Base-by-base conservation (phyloP, 2,888 invertebrate genomes). In the Crioceris asparagi region DNA sequence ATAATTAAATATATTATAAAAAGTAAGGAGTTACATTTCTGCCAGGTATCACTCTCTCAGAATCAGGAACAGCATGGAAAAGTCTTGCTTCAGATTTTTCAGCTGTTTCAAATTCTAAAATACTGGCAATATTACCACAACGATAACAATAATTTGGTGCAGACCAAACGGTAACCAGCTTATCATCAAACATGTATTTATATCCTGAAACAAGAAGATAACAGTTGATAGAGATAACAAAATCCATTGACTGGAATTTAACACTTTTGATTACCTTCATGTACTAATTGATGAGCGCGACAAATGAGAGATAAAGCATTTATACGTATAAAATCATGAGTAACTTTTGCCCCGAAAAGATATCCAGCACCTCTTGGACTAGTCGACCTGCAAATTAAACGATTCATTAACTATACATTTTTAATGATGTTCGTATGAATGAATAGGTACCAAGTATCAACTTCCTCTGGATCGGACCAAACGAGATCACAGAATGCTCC, bases 101-200 rank as follows among this genome's bases (percentile, higher is more conserved):
- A 5, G 80, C 77, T 43, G 81, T 77, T 42, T 77, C 74, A 61
- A 98, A 91, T 62, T 86, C 83, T 59, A 98, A 70, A 55, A 99
- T 96, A 34, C 97, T 92, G 3, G 98, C 98, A 37, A 94, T 83
- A 64, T 98, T 99, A 31, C 97, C 98, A 62, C 98, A 98, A 17
- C 98, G 81, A 64, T 98, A 99, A 67, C 98, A 99, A 66, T 98
- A 99, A 69, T 98, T 99, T 3, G 98, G 98, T 4, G 98, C 98
- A 11, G 97, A 94, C 93, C 98, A 99, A 2, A 99, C 92, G 0
- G 98, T 99, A 21, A 97, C 94, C 52, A 98, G 69, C 62, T 88
- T 85, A 54, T 93, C 85, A 58, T 94, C 84, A 66, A 98, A 99
- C 90, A 97, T 93, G 64, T 93, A 98, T 70, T 93, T 96, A 67